Evolutionary conservation across 2,888 invertebrate genomes (phyloP), one percentile per base, ranked within the genome.

Genomic region (Phragmatobia fuliginosa): DNA sequence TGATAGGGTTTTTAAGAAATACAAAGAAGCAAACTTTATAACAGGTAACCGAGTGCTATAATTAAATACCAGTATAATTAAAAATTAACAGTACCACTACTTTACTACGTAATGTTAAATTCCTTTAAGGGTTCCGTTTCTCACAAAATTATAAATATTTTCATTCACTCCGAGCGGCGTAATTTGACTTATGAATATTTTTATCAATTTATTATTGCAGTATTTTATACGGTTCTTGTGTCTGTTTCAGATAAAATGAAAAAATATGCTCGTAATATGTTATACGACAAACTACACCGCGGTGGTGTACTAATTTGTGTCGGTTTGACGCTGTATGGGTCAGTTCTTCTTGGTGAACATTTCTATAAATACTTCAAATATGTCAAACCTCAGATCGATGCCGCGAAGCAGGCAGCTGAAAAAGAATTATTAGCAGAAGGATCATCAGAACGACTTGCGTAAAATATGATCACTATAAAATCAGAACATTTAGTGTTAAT

Each of bases 381-480:
- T 81, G 88, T 94, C 1, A 89, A 89, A 77, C 96, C 96, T 1
- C 89, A 88, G 77, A 86, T 92, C 68, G 84, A 91, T 71, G 89
- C 92, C n/a, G 79, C 87, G 1, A 90, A 90, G 67, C 87, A 85
- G 71, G 89, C 91, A 6, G 90, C 93, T 10, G 90, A 95, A 76
- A 83, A 88, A 72, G 95, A 95, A 83, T 86, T 96, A 2, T 81
- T 96, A 61, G 81, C 89, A 4, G 96, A 96, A 89, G 96, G 96
- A 52, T 85, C 95, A 32, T 88, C 92, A 21, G 93, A 94, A 52
- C 91, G 88, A 83, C 77, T 92, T 68, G 62, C 75, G 85, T 61
- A 86, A 84, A 70, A 83, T 49, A 64, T 58, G 33, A 73, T 45
- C 36, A 62, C 73, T 61, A 63, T 71, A 62, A 70, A 68, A 31